Evolutionary conservation across 2,797 vertebrate species (phyloP), one percentile per base, ranked within the genome.

Genomic region (Molossus alvarezi): DNA sequence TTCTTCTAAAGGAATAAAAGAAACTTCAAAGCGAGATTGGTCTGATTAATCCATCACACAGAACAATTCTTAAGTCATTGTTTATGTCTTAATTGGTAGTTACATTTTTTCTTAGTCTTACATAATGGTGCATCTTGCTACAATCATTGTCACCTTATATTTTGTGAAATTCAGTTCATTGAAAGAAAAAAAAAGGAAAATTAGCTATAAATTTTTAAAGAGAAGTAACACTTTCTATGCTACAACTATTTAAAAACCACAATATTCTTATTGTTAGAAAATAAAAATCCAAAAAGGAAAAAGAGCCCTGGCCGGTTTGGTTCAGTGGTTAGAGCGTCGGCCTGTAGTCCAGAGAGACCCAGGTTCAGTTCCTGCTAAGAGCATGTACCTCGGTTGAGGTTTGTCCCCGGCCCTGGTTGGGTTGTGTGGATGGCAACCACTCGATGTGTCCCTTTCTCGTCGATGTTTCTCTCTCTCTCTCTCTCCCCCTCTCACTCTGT

Each of bases 101-200:
- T 79, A 76, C 9, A 88, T 51, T 79, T 96, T 92, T 69, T 45
- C n/a, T 53, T 72, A 76, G 48, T 25, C 9, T 65, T 48, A 65
- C 12, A 13, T 72, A 93, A 88, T 41, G 45, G 25, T 27, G 4
- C 25, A 64, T 86, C n/a, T 58, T 41, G 25, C 4, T 67, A 17
- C 9, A 65, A 71, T 58, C 17, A 75, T 5, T 33, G 17, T 21
- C 64, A 67, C 1, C 13, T 87, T 87, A 58, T 18, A 53, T 29
- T 57, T 80, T 3, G n/a, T 18, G 10, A 77, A 77, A 62, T 69
- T 82, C 5, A 21, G 6, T 65, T 84, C 53, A 76, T 85, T 92
- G 69, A 62, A 95, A 83, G 4, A 88, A 75, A 1, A 10, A 73
- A 58, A 51, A 58, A 91, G 41, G 41, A 45, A 45, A 45, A 45